Base-by-base conservation (phyloP, 2,113 vertebrate genomes). In the Sclerurus mexicanus region DNA sequence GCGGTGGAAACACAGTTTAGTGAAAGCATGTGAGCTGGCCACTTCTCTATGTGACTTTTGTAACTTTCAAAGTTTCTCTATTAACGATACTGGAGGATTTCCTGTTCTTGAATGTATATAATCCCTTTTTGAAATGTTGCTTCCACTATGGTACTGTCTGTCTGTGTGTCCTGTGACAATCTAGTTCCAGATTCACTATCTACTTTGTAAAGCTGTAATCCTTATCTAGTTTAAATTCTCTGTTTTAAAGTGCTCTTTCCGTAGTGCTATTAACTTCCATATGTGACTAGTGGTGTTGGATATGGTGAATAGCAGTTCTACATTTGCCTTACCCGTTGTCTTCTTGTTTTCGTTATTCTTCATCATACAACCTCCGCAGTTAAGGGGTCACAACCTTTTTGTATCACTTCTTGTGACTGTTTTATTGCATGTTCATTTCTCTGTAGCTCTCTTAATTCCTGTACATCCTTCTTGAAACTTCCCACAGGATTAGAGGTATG, bases 121-220 rank as follows among this genome's bases (percentile, higher is more conserved):
- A 52, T 42, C 16, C 8, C 11, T 25, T 83, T 75, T 52, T 62
- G 23, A 77, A 44, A 19, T 35, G 18, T 56, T 71, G 19, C 22
- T 10, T 82, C 14, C 7, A 21, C 11, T 77, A 39, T 77, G 49
- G 46, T 12, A 10, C 14, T 0, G 0, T 31, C 17, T 73, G 27
- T 24, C 28, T 31, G 37, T 8, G 14, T 0, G 2, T n/a, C 10
- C 22, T 28, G 33, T 16, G 55, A 40, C 46, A 74, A 15, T 3
- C 4, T 20, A 23, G 6, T 44, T 44, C 10, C 31, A 12, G 49
- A 50, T 14, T 91, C n/a, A 28, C 12, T 63, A 37, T 4, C 3
- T 6, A 2, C 37, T 75, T 71, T 14, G 24, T 49, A 46, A 76
- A 74, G 5, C 14, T 64, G 31, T 56, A 20, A 19, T 82, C 10